Percentiles rank a stretch among this genome's conserved stretches.
Conservation (phyloP, 2,113 vertebrate species). For the Todiramphus saurophagus region DNA sequence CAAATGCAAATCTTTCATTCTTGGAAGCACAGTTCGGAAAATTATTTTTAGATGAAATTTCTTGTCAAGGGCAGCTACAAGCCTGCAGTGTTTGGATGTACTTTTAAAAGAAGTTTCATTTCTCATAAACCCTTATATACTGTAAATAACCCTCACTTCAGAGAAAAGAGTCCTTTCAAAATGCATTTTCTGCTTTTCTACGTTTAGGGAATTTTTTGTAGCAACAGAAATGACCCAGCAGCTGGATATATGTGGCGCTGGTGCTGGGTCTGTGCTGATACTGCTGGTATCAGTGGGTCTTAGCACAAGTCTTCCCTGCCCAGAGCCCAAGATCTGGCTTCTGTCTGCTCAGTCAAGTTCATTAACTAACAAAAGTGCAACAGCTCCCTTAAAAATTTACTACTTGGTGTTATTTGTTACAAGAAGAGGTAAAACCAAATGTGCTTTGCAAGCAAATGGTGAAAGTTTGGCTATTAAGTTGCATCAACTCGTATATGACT, state of each 20-base stretch:
- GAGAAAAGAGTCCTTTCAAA: slow-evolving; percentile 13
- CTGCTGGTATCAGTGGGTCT: neutral
- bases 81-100: neutral
- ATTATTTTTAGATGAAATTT: slow-evolving; percentile 53
- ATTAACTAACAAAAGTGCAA: neutral
- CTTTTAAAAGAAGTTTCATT: slow-evolving; percentile 32
- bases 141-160: slow-evolving; percentile 27
- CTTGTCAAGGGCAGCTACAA: slow-evolving; percentile 42
- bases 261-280: neutral
- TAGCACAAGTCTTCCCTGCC: neutral
- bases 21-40: slow-evolving; percentile 49
- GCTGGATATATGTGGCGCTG: neutral
- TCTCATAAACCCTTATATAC: slow-evolving; percentile 28
- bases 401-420: neutral
- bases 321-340: neutral
- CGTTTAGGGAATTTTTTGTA: slow-evolving; percentile 18
- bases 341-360: neutral
- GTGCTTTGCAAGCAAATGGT: neutral
- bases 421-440: neutral
- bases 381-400: neutral
- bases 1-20: slow-evolving; percentile 46
- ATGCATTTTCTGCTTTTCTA: slow-evolving; percentile 6
- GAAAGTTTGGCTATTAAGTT: neutral
- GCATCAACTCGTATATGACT: neutral
- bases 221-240: neutral